Percentiles rank a stretch among this genome's conserved stretches.
Conservation (phyloP, 2,113 vertebrate genomes). For the Meriones unguiculatus region DNA sequence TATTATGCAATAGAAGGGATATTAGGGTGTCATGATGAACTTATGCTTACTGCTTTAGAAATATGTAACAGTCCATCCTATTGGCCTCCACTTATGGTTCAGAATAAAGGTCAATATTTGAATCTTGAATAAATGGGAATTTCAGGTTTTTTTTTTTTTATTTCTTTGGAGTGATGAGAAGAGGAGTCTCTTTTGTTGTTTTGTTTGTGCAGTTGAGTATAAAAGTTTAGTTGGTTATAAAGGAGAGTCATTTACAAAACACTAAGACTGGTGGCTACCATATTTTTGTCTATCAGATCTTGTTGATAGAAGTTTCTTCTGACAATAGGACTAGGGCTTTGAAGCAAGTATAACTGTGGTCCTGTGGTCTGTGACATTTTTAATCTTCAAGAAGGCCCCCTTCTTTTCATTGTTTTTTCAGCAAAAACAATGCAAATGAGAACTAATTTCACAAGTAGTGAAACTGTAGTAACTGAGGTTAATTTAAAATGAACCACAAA, state of each 20-base stretch:
- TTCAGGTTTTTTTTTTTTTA: not conserved
- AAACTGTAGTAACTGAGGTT: not conserved
- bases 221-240: not conserved
- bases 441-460: not conserved
- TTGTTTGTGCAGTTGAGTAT: not conserved
- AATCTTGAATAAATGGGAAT: not conserved
- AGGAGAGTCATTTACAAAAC: constrained; percentile 6
- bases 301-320: not conserved
- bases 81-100: not conserved
- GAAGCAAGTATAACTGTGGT: constrained; percentile 31
- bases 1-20: not conserved
- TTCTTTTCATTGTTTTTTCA: not conserved
- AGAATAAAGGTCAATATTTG: not conserved
- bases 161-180: not conserved
- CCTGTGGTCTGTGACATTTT: not conserved
- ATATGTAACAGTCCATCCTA: not conserved
- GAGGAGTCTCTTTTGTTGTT: not conserved
- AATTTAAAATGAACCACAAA: constrained; percentile 1
- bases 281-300: not conserved
- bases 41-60: not conserved
- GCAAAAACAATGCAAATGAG: constrained; percentile 15
- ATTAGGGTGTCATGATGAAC: not conserved
- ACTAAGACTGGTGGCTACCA: not conserved
- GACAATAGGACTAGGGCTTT: not conserved
- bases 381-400: not conserved